Percentiles rank a stretch among this genome's conserved stretches.
Conservation (phyloP, 2,797 vertebrate species). For the Phalanger gymnotis region DNA sequence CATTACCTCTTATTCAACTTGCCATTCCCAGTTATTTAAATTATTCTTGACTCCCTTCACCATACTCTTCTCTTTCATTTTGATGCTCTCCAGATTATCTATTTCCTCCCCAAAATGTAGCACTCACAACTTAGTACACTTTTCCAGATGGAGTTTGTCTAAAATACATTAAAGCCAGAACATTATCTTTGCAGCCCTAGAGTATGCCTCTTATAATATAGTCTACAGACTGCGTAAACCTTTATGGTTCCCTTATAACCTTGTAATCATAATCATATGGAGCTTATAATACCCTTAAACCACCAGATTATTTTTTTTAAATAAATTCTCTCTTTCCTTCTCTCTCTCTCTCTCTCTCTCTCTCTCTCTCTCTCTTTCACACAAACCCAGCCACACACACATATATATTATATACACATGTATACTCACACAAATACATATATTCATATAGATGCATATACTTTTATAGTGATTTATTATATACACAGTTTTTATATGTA, state of each 20-base stretch:
- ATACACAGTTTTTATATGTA: background rate
- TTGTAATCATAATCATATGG: background rate
- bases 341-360: too few species aligned
- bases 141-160: background rate
- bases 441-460: too few species aligned
- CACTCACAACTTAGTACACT: background rate
- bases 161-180: background rate
- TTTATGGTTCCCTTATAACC: background rate
- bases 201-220: background rate
- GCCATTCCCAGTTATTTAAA: background rate
- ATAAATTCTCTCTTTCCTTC: too few species aligned
- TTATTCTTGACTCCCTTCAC: background rate
- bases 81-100: background rate
- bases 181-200: background rate
- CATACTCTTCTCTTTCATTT: background rate
- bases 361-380: too few species aligned
- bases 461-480: too few species aligned
- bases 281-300: background rate
- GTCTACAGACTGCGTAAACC: background rate
- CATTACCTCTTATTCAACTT: background rate
- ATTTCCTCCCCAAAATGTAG: background rate
- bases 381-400: too few species aligned
- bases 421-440: rapidly evolving
- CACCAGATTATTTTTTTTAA: background rate
- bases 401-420: too few species aligned